A percentile compares a stretch with the other conserved stretches of the same genome.
Evolutionary conservation across 2,888 invertebrate species (phyloP).

Genomic region (Baccha elongata): DNA sequence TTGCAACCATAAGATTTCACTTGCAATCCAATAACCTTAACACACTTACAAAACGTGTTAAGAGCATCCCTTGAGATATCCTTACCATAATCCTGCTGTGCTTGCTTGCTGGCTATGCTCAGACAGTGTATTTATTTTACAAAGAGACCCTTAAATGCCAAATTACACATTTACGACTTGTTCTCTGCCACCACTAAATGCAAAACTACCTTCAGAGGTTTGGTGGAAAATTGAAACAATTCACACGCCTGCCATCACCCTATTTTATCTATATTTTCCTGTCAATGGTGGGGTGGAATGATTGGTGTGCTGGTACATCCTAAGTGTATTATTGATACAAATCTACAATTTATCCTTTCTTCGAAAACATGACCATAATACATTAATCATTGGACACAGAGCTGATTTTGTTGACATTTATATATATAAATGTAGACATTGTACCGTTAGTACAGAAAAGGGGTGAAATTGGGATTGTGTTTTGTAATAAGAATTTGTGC

Average conservation of each 20-base stretch:
- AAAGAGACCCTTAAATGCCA: slow-evolving; percentile 54
- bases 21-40: slow-evolving; percentile 70
- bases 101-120: neutral
- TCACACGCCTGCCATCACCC: slow-evolving; percentile 62
- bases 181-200: slow-evolving; percentile 37
- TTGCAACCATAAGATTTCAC: slow-evolving; percentile 63
- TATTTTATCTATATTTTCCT: slow-evolving; percentile 8
- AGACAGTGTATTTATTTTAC: slow-evolving; percentile 50
- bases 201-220: slow-evolving; percentile 21
- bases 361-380: slow-evolving; percentile 15
- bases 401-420: slow-evolving; percentile 5
- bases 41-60: slow-evolving; percentile 67
- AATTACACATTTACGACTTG: slow-evolving; percentile 66
- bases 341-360: slow-evolving; percentile 40
- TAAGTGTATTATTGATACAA: slow-evolving; percentile 52
- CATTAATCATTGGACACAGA: slow-evolving; percentile 39
- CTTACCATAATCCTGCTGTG: slow-evolving; percentile 42
- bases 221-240: slow-evolving; percentile 55
- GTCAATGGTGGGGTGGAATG: neutral
- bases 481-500: too few species aligned
- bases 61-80: slow-evolving; percentile 61
- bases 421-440: neutral
- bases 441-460: neutral
- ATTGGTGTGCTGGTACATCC: neutral
- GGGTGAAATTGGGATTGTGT: too few species aligned